These are phyloP conservation scores for Sturmia bella DNA, from an alignment of 2,888 invertebrate species.

Conservation along the genomic window DNA sequence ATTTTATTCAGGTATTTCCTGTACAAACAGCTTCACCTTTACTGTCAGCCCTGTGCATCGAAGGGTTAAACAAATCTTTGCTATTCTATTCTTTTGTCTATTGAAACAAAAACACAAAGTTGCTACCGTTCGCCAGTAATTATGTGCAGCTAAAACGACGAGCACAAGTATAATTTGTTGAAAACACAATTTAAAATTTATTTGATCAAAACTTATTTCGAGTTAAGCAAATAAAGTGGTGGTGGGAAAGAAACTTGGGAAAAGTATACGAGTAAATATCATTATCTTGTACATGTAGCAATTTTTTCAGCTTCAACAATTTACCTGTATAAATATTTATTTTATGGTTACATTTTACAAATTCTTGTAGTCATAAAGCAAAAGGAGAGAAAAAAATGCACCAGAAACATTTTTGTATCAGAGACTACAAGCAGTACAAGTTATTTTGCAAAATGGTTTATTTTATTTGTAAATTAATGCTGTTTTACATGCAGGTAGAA, in stretches of 20 bases:
- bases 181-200: slow-evolving; percentile 36
- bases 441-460: slow-evolving; percentile 2
- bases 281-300: not conserved
- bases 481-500: slow-evolving; percentile 1
- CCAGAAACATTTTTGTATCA: not conserved
- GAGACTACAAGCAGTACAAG: not conserved
- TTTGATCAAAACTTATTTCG: slow-evolving; percentile 17
- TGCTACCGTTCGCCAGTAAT: not conserved
- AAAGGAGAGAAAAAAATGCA: no score
- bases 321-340: slow-evolving; percentile 61
- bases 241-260: not conserved
- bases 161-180: not conserved
- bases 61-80: no score
- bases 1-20: no score
- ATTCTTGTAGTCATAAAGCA: not conserved
- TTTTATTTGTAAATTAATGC: slow-evolving; percentile 27
- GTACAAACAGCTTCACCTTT: no score
- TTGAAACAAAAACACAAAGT: not conserved
- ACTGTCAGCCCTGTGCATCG: no score
- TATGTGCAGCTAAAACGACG: slow-evolving; percentile 1
- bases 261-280: not conserved
- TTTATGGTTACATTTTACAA: slow-evolving; percentile 47
- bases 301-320: slow-evolving; percentile 56
- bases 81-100: not conserved
- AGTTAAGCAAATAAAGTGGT: not conserved